A percentile compares a stretch with the other conserved stretches of the same genome.
These are phyloP conservation scores for Aphelocoma californica DNA, from an alignment of 2,797 vertebrate species.

Conservation along the genomic window DNA sequence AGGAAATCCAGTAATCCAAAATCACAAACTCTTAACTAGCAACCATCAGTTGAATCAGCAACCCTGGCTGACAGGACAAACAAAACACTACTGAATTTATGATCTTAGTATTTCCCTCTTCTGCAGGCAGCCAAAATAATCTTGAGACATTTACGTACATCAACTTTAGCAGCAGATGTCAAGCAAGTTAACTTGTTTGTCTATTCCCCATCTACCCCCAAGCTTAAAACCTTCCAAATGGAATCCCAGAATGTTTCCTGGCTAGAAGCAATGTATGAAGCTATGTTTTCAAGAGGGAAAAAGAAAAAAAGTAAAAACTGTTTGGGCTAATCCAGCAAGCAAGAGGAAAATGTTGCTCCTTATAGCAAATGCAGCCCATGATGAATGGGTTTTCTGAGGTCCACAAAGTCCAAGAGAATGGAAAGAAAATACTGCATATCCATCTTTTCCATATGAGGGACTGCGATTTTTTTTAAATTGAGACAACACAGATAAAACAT, in stretches of 20 bases:
- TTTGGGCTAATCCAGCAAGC: neutral
- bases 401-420: neutral
- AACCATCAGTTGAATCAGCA: neutral
- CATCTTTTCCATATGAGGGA: neutral
- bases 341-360: neutral
- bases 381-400: neutral
- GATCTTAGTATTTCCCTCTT: neutral
- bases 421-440: neutral
- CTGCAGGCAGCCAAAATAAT: slow-evolving; percentile 24
- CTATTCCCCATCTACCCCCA: neutral
- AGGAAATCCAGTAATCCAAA: neutral
- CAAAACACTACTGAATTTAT: neutral
- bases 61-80: neutral
- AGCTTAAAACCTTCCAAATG: slow-evolving; percentile 24
- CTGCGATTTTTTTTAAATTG: neutral
- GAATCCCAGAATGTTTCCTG: slow-evolving; percentile 4
- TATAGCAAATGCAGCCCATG: neutral
- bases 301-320: neutral
- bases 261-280: neutral
- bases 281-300: neutral
- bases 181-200: slow-evolving; percentile 13
- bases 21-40: neutral
- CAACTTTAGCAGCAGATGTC: slow-evolving; percentile 29
- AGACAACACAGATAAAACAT: neutral
- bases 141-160: neutral